Percentiles rank a stretch among this genome's conserved stretches.
Evolutionary conservation across 2,113 vertebrate species (phyloP).

Genomic region (Bujurquina vittata): DNA sequence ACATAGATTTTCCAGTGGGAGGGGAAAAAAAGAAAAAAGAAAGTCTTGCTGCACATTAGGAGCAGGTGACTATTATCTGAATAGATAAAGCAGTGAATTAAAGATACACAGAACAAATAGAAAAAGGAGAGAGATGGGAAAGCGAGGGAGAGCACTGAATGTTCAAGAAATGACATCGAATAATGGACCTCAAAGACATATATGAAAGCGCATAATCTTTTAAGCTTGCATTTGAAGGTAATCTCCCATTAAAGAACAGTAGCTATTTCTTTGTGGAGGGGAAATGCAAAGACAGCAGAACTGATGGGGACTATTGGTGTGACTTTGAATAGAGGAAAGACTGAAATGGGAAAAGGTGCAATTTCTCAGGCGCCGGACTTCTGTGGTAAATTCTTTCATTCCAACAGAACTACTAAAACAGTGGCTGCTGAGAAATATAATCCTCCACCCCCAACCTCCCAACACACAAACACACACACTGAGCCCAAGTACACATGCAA

Average conservation of each 20-base stretch:
- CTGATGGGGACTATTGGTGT: constrained; percentile 65
- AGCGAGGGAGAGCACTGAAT: constrained; percentile 44
- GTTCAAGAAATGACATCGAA: constrained; percentile 68
- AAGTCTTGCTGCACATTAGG: constrained; percentile 47
- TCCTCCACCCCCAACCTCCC: constrained; percentile 50
- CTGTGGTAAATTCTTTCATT: constrained; percentile 57
- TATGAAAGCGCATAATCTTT: constrained; percentile 75
- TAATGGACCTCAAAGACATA: constrained; percentile 72
- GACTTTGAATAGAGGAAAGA: constrained; percentile 73
- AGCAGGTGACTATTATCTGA: constrained; percentile 55
- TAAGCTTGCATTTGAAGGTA: constrained; percentile 79
- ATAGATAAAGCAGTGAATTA: constrained; percentile 63
- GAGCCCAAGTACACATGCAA: constrained; percentile 67
- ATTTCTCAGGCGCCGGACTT: constrained; percentile 55
- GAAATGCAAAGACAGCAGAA: constrained; percentile 80
- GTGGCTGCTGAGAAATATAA: constrained; percentile 68
- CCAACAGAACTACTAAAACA: constrained; percentile 66
- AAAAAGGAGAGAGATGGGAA: constrained; percentile 34
- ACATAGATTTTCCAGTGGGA: constrained; percentile 36
- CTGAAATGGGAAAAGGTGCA: constrained; percentile 69
- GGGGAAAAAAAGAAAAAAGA: background rate
- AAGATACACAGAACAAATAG: constrained; percentile 47
- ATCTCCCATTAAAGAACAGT: constrained; percentile 80
- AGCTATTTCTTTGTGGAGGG: constrained; percentile 71
- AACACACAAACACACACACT: constrained; percentile 43